These are phyloP conservation scores for Ferdinandea cuprea DNA, from an alignment of 2,888 invertebrate species.

Conservation along the genomic window DNA sequence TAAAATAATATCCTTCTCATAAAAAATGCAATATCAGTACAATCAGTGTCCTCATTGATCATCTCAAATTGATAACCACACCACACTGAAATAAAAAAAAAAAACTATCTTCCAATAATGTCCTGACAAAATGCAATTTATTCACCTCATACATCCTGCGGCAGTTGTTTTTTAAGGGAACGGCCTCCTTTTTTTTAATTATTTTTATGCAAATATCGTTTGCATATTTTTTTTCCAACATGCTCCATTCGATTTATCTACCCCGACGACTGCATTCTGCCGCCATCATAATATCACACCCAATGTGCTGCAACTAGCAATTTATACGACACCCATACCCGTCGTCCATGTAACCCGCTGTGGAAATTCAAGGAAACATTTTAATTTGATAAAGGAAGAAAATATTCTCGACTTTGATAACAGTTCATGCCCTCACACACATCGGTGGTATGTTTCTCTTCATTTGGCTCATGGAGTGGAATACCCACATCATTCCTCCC, in stretches of 20 bases:
- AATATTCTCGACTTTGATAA: conserved; percentile 45
- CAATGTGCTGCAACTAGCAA: conserved; percentile 37
- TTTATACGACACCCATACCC: conserved; percentile 1
- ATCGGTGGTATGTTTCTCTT: conserved; percentile 30
- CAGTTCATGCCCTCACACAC: conserved; percentile 41
- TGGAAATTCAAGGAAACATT: conserved; percentile 36
- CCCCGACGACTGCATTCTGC: conserved; percentile 33
- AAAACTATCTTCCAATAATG: conserved; percentile 57
- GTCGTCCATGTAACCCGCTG: conserved; percentile 15
- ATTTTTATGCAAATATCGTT: conserved; percentile 72
- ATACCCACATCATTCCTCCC: conserved; percentile 9
- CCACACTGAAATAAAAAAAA: conserved; percentile 50
- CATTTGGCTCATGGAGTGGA: conserved; percentile 46
- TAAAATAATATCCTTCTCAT: background rate
- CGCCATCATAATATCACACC: conserved; percentile 14
- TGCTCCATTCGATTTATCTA: conserved; percentile 43
- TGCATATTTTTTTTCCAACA: conserved; percentile 31
- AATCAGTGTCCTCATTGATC: conserved; percentile 57
- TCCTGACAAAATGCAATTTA: conserved; percentile 74
- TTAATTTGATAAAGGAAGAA: conserved; percentile 52
- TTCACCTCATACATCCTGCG: conserved; percentile 27
- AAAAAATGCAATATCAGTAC: conserved; percentile 33
- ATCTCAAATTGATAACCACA: conserved; percentile 65
- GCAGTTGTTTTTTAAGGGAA: conserved; percentile 12
- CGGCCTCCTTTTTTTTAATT: conserved; percentile 61